Evolutionary conservation across 2,113 vertebrate genomes (phyloP), one percentile per base, ranked within the genome.

Genomic region (Hiodon tergisus): DNA sequence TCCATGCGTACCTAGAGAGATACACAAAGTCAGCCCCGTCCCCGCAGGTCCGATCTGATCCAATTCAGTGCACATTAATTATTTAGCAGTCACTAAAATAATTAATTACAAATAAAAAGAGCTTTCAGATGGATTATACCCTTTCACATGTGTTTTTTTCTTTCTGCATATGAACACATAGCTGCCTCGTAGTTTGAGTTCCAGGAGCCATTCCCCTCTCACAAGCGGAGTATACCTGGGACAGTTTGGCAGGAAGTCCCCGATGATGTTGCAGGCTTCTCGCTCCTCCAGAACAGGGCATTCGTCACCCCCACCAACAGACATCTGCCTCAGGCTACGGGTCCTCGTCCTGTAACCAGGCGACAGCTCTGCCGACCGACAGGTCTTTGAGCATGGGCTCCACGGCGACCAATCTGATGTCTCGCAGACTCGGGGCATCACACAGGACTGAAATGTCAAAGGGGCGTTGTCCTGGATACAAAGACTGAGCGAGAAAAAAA

Each of bases 1-100:
- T 93, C 94, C 94, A 95, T 71, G 86, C 86, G 89, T 92, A 95
- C 81, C 94, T 95, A 85, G 73, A 72, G 73, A 74, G 71, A 61
- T 13, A 63, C 55, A 54, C 52, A 71, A 14, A 76, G 50, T 47
- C 16, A 46, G 7, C 50, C 5, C 11, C 58, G 7, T 53, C 61
- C 52, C 9, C 61, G 10, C 59, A 61, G 5, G 55, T 8, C 55
- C 69, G 1, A 17, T 46, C 8, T n/a, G 9, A 14, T 58, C 7
- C 10, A 11, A 14, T 11, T 6, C 48, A 48, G 11, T 71, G 31
- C 31, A 31, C 31, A 31, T 31, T 31, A 31, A 31, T 31, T 31
- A 31, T 31, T 31, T 31, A 31, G 31, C 31, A 31, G 31, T 31
- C 31, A 31, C 31, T 31, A 31, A 31, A 31, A 31, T 31, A 31